Percentiles rank a stretch among this genome's conserved stretches.
Evolutionary conservation across 2,888 invertebrate species (phyloP).

Genomic region (Reticulitermes lucifugus): DNA sequence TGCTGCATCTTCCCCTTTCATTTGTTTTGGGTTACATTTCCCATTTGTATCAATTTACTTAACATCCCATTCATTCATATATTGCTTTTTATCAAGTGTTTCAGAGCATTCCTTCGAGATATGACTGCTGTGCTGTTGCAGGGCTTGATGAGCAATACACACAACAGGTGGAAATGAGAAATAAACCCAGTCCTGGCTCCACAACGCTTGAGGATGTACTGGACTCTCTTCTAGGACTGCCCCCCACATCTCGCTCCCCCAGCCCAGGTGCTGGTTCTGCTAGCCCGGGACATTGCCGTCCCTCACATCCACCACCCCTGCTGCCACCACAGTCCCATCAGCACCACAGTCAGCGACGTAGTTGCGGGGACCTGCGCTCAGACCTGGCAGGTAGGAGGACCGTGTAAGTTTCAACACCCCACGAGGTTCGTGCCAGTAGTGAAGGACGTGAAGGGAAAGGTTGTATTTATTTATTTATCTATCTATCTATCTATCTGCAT

Average conservation of each 20-base stretch:
- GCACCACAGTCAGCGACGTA: conserved; percentile 61
- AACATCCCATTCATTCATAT: too few species aligned
- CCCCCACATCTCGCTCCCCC: conserved; percentile 80
- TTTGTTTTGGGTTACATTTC: too few species aligned
- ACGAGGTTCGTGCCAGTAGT: too few species aligned
- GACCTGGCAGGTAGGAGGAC: conserved; percentile 77
- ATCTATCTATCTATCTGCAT: too few species aligned
- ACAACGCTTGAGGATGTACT: conserved; percentile 94
- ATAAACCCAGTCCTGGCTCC: conserved; percentile 74
- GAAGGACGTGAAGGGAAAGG: too few species aligned
- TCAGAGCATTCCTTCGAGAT: background rate
- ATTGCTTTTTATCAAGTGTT: too few species aligned
- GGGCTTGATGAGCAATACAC: background rate
- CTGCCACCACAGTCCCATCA: conserved; percentile 59
- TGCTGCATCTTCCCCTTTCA: too few species aligned
- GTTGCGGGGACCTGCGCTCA: conserved; percentile 63
- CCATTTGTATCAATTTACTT: too few species aligned
- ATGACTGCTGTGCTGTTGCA: background rate
- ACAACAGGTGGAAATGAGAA: background rate
- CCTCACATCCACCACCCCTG: conserved; percentile 57
- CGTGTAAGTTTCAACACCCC: conserved; percentile 78
- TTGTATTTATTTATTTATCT: too few species aligned
- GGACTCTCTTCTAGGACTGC: conserved; percentile 90
- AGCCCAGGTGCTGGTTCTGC: conserved; percentile 68
- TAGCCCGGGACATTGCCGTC: conserved; percentile 55